A percentile compares a stretch with the other conserved stretches of the same genome.
Evolutionary conservation across 2,113 vertebrate species (phyloP).

Genomic region (Dasyurus viverrinus): DNA sequence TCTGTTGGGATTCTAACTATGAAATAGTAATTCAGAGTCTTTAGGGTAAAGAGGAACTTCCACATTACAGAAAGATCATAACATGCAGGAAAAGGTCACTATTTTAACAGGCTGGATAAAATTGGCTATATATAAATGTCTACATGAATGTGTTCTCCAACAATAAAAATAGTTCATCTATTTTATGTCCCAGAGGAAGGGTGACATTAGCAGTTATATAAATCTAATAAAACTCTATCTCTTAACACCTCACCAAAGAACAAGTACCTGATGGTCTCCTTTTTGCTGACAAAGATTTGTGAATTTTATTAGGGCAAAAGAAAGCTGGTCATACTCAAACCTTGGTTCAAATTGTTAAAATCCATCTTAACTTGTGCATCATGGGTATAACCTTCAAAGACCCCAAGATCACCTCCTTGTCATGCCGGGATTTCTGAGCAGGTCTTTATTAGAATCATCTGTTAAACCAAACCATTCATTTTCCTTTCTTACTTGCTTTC

Average conservation of each 20-base stretch:
- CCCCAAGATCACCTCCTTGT: not conserved
- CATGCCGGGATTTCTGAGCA: not conserved
- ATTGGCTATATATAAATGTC: not conserved
- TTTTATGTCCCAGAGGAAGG: not conserved
- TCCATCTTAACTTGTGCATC: not conserved
- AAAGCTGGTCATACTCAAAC: not conserved
- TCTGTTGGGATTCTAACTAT: not conserved
- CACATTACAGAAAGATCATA: not conserved
- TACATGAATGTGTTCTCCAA: not conserved
- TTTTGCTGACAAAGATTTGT: not conserved
- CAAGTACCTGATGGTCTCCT: not conserved
- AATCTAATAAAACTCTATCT: not conserved
- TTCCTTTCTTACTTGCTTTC: not conserved
- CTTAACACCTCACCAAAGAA: not conserved
- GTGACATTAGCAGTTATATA: not conserved
- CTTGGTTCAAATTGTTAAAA: not conserved
- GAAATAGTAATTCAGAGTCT: not conserved
- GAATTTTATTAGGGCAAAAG: not conserved
- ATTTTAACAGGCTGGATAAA: not conserved
- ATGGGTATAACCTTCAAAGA: not conserved
- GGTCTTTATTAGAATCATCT: not conserved
- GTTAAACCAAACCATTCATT: not conserved
- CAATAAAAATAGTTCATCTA: not conserved
- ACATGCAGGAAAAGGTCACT: not conserved
- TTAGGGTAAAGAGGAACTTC: not conserved